phyloP scores from a whole-genome alignment of 1,140 invertebrate species.

The Archivesica marissinica region DNA sequence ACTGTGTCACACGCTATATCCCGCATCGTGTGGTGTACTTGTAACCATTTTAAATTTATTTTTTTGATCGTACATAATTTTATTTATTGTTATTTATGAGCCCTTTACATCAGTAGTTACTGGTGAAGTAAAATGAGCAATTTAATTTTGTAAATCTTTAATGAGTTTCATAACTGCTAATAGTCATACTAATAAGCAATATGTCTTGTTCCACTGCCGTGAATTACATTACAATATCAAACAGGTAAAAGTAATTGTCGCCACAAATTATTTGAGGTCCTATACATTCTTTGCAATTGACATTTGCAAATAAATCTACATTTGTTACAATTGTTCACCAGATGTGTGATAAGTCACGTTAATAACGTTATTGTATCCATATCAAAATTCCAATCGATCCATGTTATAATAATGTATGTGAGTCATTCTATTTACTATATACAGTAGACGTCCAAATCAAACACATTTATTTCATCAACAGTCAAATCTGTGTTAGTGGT shows the following conservation, averaged over 20 bases:
- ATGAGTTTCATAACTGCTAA: background rate
- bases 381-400: constrained; percentile 50
- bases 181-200: background rate
- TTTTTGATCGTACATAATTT: too few species aligned
- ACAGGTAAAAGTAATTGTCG: background rate
- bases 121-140: background rate
- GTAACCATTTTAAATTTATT: too few species aligned
- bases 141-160: background rate
- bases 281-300: background rate
- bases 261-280: background rate
- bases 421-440: constrained; percentile 24
- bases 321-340: constrained; percentile 28
- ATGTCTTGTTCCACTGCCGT: background rate
- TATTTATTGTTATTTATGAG: too few species aligned
- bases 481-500: too few species aligned
- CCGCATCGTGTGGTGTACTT: too few species aligned
- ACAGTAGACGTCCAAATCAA: too few species aligned
- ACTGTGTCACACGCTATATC: too few species aligned
- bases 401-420: constrained; percentile 9
- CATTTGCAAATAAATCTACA: background rate
- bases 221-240: background rate
- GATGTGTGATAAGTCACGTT: background rate
- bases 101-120: background rate
- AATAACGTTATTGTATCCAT: constrained; percentile 30
- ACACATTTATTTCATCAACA: too few species aligned